These are phyloP conservation scores for Oreocharis arfaki DNA, from an alignment of 2,113 vertebrate species.

Conservation along the genomic window DNA sequence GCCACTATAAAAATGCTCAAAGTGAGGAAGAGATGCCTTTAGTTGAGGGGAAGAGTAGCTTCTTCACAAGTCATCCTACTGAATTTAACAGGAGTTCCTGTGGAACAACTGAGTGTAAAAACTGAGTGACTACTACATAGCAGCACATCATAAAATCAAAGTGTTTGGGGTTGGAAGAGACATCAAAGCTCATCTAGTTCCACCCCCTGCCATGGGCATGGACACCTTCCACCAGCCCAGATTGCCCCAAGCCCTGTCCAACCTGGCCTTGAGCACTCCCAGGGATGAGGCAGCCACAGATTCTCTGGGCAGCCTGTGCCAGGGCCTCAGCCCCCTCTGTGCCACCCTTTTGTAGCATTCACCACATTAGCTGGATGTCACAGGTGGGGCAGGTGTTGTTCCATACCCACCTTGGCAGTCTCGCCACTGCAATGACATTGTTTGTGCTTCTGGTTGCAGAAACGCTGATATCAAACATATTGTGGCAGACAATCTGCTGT, in stretches of 20 bases:
- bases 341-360: fast-evolving
- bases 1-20: background rate
- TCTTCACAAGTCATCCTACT: background rate
- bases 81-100: background rate
- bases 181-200: background rate
- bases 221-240: fast-evolving
- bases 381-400: background rate
- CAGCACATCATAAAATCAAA: background rate
- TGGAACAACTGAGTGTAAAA: background rate
- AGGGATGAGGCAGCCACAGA: background rate
- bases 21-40: background rate
- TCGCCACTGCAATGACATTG: background rate
- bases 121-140: background rate
- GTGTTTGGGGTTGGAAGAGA: background rate
- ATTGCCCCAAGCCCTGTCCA: fast-evolving
- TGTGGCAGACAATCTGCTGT: background rate
- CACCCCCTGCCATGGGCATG: background rate
- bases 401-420: background rate
- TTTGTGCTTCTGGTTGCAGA: background rate
- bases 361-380: fast-evolving
- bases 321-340: background rate
- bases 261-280: fast-evolving
- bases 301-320: background rate
- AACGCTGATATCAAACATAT: fast-evolving
- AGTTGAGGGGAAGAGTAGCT: background rate